Evolutionary conservation across 2,113 vertebrate genomes (phyloP), one percentile per base, ranked within the genome.

Genomic region (Muntiacus reevesi): DNA sequence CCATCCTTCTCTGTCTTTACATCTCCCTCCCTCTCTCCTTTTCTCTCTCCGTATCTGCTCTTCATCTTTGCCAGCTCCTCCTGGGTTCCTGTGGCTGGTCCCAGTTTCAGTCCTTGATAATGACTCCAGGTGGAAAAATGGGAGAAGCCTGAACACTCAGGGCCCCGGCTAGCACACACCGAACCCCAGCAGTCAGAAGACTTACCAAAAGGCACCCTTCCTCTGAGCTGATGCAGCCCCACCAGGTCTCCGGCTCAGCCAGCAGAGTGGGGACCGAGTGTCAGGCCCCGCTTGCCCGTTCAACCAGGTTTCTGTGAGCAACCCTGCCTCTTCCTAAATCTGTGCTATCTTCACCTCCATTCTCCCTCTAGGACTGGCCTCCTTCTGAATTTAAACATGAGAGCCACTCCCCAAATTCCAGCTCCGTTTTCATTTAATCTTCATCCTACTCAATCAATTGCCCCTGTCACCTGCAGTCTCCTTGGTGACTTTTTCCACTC

Each of bases 1-100:
- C 36, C 96, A 95, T 97, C 86, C 86, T 97, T 98, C 91, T 98
- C 96, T 93, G 93, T 97, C 98, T 96, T 93, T 57, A 21, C 1
- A 33, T 23, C 45, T 59, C 88, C 50, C 94, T 67, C 54, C 14
- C 79, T 82, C 59, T 45, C 83, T 45, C 19, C 16, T 45, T 57
- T 27, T 36, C 43, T 92, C 43, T 76, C 47, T 82, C 40, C 74
- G 59, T 17, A 33, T 87, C 88, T 11, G 50, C 82, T 78, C 30
- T 84, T 33, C 12, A 43, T 14, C 85, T 78, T 59, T 67, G 15
- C 7, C 59, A 57, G 2, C 64, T 43, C 60, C 84, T 91, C 60
- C 87, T 19, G 55, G 64, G 60, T 74, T 33, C 19, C 57, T 27
- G 28, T 9, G 45, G 33, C 30, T 36, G 19, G 36, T 43, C 78